These are phyloP conservation scores for Amphiprion ocellaris DNA, from an alignment of 2,113 vertebrate species.

Conservation along the genomic window DNA sequence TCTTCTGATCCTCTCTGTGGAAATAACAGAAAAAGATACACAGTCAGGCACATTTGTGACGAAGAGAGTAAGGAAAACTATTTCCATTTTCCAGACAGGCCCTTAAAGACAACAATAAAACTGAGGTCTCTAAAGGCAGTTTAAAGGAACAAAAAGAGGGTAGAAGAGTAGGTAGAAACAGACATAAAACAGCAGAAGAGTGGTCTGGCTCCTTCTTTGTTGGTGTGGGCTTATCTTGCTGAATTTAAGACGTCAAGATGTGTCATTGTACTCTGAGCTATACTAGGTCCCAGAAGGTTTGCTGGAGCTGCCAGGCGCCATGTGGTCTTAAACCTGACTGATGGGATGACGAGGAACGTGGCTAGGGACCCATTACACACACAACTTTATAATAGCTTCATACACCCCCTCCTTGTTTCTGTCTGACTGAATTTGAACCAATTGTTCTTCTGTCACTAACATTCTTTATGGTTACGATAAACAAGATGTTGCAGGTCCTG, in stretches of 20 bases:
- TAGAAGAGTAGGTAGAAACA: conserved; percentile 11
- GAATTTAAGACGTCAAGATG: conserved; percentile 80
- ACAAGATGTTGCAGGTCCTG: conserved; percentile 59
- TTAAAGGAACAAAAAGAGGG: conserved; percentile 47
- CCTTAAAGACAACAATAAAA: conserved; percentile 64
- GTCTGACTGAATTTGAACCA: conserved; percentile 71
- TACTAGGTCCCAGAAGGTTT: conserved; percentile 64
- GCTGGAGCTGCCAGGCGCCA: conserved; percentile 43
- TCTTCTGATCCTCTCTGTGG: conserved; percentile 97
- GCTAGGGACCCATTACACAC: conserved; percentile 72
- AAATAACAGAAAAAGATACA: conserved; percentile 35
- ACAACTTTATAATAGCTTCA: conserved; percentile 74
- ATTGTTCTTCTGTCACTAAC: conserved; percentile 75
- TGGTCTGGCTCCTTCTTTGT: conserved; percentile 43
- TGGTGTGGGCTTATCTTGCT: conserved; percentile 77
- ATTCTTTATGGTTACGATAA: conserved; percentile 79
- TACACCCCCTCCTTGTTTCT: conserved; percentile 49
- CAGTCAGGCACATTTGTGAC: conserved; percentile 42
- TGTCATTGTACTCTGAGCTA: conserved; percentile 79
- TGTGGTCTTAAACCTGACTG: conserved; percentile 79
- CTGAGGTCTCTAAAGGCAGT: conserved; percentile 62
- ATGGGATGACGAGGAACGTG: conserved; percentile 71
- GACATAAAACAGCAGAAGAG: conserved; percentile 59
- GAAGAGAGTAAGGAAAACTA: conserved; percentile 33
- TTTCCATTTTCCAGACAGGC: conserved; percentile 43